phyloP scores from a whole-genome alignment of 2,797 vertebrate species.

The Coracias cyanogaster region DNA sequence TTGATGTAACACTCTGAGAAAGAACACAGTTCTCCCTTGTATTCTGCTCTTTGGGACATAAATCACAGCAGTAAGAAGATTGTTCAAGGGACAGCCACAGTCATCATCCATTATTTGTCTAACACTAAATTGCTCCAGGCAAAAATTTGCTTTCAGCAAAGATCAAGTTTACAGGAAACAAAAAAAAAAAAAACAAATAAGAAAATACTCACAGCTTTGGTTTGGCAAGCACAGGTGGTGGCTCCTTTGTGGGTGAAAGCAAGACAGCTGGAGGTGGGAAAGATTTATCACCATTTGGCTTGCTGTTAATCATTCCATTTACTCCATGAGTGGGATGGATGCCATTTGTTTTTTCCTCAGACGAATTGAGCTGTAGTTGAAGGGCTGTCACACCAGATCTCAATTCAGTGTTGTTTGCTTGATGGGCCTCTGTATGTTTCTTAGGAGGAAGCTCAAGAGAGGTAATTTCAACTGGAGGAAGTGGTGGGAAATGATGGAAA shows the following conservation, averaged over 20 bases:
- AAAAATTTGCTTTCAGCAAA: slow-evolving; percentile 12
- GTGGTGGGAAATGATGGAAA: slow-evolving; percentile 83
- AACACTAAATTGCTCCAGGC: not conserved
- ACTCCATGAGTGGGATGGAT: slow-evolving; percentile 75
- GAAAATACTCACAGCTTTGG: slow-evolving; percentile 95
- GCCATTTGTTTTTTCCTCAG: slow-evolving; percentile 75
- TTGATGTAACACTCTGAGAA: fast-evolving
- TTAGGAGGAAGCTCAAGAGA: slow-evolving; percentile 88
- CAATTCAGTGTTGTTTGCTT: slow-evolving; percentile 83
- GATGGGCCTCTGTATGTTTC: slow-evolving; percentile 79
- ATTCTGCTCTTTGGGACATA: not conserved
- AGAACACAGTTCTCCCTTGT: not conserved
- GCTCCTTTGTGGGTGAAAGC: slow-evolving; percentile 85
- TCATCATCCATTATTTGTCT: not conserved
- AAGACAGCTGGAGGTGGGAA: slow-evolving; percentile 57
- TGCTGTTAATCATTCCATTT: slow-evolving; percentile 78
- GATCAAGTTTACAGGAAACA: not conserved
- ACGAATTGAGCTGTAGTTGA: slow-evolving; percentile 73
- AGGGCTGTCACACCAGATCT: slow-evolving; percentile 80
- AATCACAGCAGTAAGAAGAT: not conserved
- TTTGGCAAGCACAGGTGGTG: slow-evolving; percentile 90
- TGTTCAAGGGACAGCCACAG: not conserved
- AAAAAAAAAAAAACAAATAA: not conserved
- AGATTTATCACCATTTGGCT: slow-evolving; percentile 52
- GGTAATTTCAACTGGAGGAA: slow-evolving; percentile 87